Base-by-base conservation (phyloP, 2,888 invertebrate genomes). In the Tryphoninae sp. region DNA sequence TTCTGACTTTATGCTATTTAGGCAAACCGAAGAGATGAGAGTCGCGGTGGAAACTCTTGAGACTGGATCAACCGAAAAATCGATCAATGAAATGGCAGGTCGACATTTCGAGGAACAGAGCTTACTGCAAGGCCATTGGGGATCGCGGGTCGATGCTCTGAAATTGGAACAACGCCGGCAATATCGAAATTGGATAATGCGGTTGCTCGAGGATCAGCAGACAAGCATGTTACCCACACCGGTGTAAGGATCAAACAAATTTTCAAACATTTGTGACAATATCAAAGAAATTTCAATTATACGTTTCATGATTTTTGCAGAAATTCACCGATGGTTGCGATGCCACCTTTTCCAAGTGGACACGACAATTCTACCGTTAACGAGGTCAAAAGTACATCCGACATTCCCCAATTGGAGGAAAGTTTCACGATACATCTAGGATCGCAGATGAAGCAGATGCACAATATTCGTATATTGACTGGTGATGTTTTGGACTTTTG, bases 341-440 rank as follows among this genome's bases (percentile, higher is more conserved):
- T 90, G 86, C 91, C 87, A 74, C 91, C 89, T 19, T 87, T 91
- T 55, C 90, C 91, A 72, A 88, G 89, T 59, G 87, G 86, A 3
- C 87, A 89, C 64, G 89, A 90, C 26, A 90, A 87, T 79, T 87
- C 87, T 16, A 83, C 86, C 13, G 87, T 89, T 51, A 90, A 85
- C 69, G 90, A 91, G 64, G 88, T 90, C 13, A 91, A 89, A 76
- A 87, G 81, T 23, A 86, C 87, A 16, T 86, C 90, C 9, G 90
- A 91, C 64, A 88, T 89, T 82, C 92, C 92, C 1, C 90, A 91
- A 51, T 89, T 97, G 88, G 98, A 98, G 92, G 99, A 99, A 93
- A 98, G 98, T 92, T 99, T 99, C 92, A 99, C 99, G 22, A 98
- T 99, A 89, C 98, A 99, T 93, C 94, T 99, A 84, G 99, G 99